Percentiles rank a stretch among this genome's conserved stretches.
These are phyloP conservation scores for Zygogramma bicolorata DNA, from an alignment of 2,888 invertebrate species.

Conservation along the genomic window DNA sequence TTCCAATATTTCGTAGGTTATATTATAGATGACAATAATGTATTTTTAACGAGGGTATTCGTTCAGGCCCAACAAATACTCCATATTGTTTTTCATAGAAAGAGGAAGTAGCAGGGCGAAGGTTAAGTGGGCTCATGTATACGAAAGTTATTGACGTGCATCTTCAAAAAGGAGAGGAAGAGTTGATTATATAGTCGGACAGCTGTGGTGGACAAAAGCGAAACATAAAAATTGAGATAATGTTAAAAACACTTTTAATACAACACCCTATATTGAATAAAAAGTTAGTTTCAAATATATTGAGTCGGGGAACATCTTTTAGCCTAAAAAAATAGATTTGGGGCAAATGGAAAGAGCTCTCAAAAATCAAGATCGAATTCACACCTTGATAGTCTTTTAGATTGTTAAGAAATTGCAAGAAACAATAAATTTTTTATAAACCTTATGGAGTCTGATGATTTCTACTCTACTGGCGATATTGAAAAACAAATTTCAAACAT, in stretches of 20 bases:
- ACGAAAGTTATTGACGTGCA: conserved; percentile 2
- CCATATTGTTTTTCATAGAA: conserved; percentile 14
- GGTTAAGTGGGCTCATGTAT: background rate
- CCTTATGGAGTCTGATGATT: conserved; percentile 25
- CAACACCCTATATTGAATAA: conserved; percentile 12
- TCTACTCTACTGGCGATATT: conserved; percentile 25
- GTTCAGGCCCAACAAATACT: too few species aligned
- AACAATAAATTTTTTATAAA: conserved; percentile 29
- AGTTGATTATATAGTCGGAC: conserved; percentile 16
- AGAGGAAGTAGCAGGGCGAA: background rate
- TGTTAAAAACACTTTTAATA: too few species aligned
- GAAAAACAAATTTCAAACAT: conserved; percentile 29
- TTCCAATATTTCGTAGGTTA: too few species aligned
- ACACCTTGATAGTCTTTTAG: conserved; percentile 39
- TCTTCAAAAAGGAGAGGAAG: conserved; percentile 9
- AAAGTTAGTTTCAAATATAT: conserved; percentile 5
- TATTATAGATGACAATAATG: conserved; percentile 11
- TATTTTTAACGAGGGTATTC: conserved; percentile 21
- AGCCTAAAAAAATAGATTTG: conserved; percentile 28
- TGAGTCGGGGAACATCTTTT: conserved; percentile 25
- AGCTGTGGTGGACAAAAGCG: background rate
- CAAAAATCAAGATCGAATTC: conserved; percentile 29
- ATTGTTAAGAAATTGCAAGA: conserved; percentile 29
- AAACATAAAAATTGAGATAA: too few species aligned
- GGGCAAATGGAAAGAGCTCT: conserved; percentile 22